Evolutionary conservation across 2,113 vertebrate species (phyloP).

Genomic region (Corvus cornix): DNA sequence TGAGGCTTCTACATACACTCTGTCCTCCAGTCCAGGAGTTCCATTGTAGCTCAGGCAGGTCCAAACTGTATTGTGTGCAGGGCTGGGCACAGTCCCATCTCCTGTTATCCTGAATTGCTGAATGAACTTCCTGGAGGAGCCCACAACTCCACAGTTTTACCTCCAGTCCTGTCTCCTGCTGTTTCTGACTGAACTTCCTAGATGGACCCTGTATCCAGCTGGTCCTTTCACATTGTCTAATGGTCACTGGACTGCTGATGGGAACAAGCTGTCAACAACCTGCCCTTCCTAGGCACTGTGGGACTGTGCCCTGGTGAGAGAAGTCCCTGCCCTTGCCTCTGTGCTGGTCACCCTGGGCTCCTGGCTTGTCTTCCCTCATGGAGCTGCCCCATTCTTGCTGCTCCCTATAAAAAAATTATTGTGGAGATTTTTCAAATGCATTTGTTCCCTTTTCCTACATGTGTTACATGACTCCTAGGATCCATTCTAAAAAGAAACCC

Average conservation of each 20-base stretch:
- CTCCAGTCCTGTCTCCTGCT: not conserved
- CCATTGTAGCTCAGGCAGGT: not conserved
- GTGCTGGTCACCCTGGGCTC: not conserved
- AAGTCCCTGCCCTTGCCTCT: not conserved
- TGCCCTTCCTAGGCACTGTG: not conserved
- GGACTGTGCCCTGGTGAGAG: not conserved
- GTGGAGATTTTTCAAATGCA: not conserved
- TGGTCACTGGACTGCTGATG: not conserved
- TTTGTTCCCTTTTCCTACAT: not conserved
- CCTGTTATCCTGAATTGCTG: not conserved
- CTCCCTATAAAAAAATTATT: not conserved
- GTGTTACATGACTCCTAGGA: not conserved
- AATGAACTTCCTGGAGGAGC: not conserved
- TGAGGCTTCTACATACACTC: not conserved
- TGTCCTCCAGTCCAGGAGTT: not conserved
- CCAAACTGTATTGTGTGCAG: not conserved
- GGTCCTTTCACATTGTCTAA: not conserved
- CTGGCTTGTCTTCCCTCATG: not conserved
- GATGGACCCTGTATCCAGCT: not conserved
- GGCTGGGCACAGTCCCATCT: not conserved
- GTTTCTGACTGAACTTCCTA: not conserved
- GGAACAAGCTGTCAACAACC: not conserved
- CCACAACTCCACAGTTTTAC: not conserved
- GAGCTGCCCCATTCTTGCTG: not conserved
- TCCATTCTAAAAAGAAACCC: not conserved